A percentile compares a stretch with the other conserved stretches of the same genome.
These are phyloP conservation scores for Acleris holmiana DNA, from an alignment of 2,888 invertebrate species.

Conservation along the genomic window DNA sequence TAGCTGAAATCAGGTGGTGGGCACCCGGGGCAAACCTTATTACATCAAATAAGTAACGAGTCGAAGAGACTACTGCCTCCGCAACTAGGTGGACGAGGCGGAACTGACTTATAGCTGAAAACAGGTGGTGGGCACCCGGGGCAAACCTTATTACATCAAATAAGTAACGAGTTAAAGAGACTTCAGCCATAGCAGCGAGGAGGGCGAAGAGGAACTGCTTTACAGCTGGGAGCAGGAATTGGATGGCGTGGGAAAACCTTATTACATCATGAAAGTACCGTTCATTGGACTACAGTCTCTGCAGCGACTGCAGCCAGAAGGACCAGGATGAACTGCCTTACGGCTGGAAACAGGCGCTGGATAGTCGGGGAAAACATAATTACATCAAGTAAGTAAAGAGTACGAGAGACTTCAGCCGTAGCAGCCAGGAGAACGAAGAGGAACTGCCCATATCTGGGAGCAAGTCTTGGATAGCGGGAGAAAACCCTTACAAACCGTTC, in stretches of 20 bases:
- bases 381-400: conserved; percentile 87
- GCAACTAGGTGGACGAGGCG: too few species aligned
- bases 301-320: conserved; percentile 56
- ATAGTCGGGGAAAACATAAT: too few species aligned
- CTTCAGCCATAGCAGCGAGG: conserved; percentile 50
- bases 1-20: too few species aligned
- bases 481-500: too few species aligned
- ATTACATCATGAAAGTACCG: conserved; percentile 91
- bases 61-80: too few species aligned
- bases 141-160: too few species aligned
- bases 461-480: conserved; percentile 92
- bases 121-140: too few species aligned
- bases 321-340: conserved; percentile 88
- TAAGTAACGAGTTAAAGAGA: conserved; percentile 45
- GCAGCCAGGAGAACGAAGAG: conserved; percentile 61
- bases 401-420: conserved; percentile 53
- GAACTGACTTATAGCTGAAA: too few species aligned
- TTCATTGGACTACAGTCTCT: conserved; percentile 61
- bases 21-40: too few species aligned
- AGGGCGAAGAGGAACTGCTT: conserved; percentile 86
- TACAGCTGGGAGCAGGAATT: conserved; percentile 97
- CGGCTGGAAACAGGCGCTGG: conserved; percentile 93
- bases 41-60: too few species aligned
- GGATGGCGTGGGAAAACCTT: conserved; percentile 90
- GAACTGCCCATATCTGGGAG: conserved; percentile 96